Evolutionary conservation across 1,140 invertebrate genomes (phyloP), one percentile per base, ranked within the genome.

Genomic region (Sminthurides bifidus): DNA sequence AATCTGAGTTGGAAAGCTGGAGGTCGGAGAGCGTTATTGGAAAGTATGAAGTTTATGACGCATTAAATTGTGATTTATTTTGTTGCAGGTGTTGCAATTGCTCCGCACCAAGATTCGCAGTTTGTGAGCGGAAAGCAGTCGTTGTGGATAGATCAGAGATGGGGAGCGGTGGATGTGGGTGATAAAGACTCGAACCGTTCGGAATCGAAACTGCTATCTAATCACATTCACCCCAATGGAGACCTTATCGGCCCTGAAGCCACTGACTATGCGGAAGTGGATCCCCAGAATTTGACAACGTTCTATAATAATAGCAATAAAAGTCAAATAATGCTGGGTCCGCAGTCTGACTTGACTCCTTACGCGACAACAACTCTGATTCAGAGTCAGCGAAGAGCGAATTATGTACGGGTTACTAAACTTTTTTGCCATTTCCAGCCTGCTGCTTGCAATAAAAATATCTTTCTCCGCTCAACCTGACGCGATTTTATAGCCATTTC

Each of bases 291-390:
- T 65, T 66, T 88, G 55, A 84, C 82, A 12, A 87, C 84, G 0
- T 89, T 88, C 66, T 87, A 88, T 69, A 85, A 85, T 58, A 80
- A 73, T 15, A 75, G 73, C 31, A 76, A 79, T 66, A 60, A 60
- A 55, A 57, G 54, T 44, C 46, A 49, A 49, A 49, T 49, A 31
- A 29, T 49, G 24, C 23, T 49, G 27, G 46, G 46, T 12, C 58
- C 53, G 27, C 62, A 65, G 45, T 54, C 59, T 15, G 80, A 81
- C 59, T 80, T 80, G 57, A 83, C 84, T 5, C 86, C 86, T 0
- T 89, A 89, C 67, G 86, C 86, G 1, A 89, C 85, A 0, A 88
- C 86, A 1, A 87, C 85, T 40, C 70, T 85, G 15, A 76, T 79
- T 50, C 57, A 59, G 29, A 41, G n/a, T n/a, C 59, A 61, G 43